These are phyloP conservation scores for Pseudolaguvia tuberculata DNA, from an alignment of 2,113 vertebrate species.

Conservation along the genomic window DNA sequence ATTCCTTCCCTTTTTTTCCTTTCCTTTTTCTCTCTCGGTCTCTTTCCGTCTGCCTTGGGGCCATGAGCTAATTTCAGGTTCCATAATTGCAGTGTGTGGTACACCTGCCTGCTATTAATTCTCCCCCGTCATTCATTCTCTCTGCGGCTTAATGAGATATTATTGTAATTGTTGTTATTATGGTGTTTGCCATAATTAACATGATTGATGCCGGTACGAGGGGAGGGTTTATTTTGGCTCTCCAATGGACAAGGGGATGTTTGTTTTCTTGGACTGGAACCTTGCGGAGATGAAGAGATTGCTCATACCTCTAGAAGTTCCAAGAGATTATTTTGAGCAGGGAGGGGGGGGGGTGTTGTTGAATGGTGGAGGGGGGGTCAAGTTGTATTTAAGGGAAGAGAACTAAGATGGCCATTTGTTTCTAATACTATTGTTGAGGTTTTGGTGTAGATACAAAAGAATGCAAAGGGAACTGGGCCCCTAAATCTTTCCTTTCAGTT, in stretches of 20 bases:
- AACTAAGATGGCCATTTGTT: conserved; percentile 57
- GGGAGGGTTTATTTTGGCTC: conserved; percentile 62
- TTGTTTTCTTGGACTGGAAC: conserved; percentile 31
- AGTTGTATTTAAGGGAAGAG: conserved; percentile 64
- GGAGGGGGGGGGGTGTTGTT: too few species aligned
- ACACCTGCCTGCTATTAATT: conserved; percentile 98
- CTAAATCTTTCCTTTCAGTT: conserved; percentile 70
- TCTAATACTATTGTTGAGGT: conserved; percentile 64
- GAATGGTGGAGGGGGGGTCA: conserved; percentile 62
- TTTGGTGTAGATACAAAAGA: conserved; percentile 59
- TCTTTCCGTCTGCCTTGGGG: conserved; percentile 80
- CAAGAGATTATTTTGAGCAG: conserved; percentile 64
- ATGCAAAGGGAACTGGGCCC: conserved; percentile 59
- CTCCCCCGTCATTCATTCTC: conserved; percentile 76
- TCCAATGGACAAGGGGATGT: conserved; percentile 36
- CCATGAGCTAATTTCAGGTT: conserved; percentile 96
- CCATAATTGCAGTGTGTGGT: conserved; percentile 96
- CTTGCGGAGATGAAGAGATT: background rate
- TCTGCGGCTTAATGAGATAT: conserved; percentile 77
- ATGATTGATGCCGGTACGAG: conserved; percentile 70
- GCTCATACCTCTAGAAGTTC: conserved; percentile 69
- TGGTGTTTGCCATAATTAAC: conserved; percentile 70
- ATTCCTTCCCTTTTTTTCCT: conserved; percentile 44
- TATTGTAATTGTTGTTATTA: conserved; percentile 78
- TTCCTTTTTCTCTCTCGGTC: conserved; percentile 43